phyloP scores from a whole-genome alignment of 2,113 vertebrate species.

The Tursiops truncatus region DNA sequence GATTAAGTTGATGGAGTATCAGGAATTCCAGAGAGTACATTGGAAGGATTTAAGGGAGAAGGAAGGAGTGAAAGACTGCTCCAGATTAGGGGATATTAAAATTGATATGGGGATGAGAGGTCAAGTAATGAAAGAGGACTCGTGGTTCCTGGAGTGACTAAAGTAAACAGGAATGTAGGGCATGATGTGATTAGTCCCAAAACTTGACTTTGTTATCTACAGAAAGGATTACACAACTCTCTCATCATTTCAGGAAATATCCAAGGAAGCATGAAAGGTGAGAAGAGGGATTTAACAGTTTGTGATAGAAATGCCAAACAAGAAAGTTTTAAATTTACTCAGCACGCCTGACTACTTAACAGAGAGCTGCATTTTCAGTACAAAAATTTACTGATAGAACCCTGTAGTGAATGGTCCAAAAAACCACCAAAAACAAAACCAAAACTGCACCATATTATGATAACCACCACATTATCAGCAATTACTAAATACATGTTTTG shows the following conservation, averaged over 20 bases:
- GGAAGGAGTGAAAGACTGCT: conserved; percentile 8
- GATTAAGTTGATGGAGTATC: conserved; percentile 23
- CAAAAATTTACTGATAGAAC: not conserved
- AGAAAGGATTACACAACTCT: conserved; percentile 46
- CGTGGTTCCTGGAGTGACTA: conserved; percentile 32
- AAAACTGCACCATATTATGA: not conserved
- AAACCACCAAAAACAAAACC: not conserved
- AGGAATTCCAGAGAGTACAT: not conserved
- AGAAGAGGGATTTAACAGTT: conserved; percentile 31
- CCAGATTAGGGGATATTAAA: conserved; percentile 15
- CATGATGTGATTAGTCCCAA: conserved; percentile 54
- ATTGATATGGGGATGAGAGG: not conserved
- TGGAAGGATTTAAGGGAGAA: not conserved
- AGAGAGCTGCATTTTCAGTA: not conserved
- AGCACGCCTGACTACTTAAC: not conserved
- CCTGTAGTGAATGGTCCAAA: not conserved
- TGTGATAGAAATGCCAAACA: conserved; percentile 4
- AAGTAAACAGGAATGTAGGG: conserved; percentile 55
- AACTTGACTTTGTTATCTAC: conserved; percentile 43
- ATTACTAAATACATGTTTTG: not conserved
- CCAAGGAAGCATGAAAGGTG: conserved; percentile 18
- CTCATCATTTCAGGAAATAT: not conserved
- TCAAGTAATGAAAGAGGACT: conserved; percentile 18
- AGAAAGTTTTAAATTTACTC: not conserved
- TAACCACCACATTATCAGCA: not conserved